Base-by-base conservation (phyloP, 2,888 invertebrate genomes). In the Peribatodes rhomboidaria region DNA sequence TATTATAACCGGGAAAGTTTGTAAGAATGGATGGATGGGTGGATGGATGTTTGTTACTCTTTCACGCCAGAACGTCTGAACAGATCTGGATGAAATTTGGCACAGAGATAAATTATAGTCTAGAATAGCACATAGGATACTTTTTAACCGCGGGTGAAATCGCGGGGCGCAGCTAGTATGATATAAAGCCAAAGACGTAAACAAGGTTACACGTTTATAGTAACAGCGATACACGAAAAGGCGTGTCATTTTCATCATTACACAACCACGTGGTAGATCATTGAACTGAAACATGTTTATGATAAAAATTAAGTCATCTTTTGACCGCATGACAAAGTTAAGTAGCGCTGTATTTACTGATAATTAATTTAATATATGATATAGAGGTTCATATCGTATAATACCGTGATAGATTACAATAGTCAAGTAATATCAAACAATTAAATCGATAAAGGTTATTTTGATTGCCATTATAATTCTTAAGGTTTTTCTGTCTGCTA, bases 241-340 rank as follows among this genome's bases (percentile, higher is more conserved):
- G 37, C 35, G n/a, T 46, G 46, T 35, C 55, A 35, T 46, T 14
- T 7, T 37, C 27, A 22, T 22, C 35, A 50, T 50, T 47, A 47
- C 22, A 57, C 16, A 47, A 47, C 57, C 22, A 47, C 57, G 57
- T 47, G 47, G 37, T 8, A 8, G 37, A 57, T 39, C 57, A 8
- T 39, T 57, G 57, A 57, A 57, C 57, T 27, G 27, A 47, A 39
- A n/a, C 27, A 27, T 57, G 47, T 56, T 56, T 20, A 46, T 35
- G 9, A 9, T 44, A 18, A 18, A 16, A 35, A 1, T 35, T 35
- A 35, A n/a, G n/a, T 46, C 46, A 56, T 46, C n/a, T 7, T 35
- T 14, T 22, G 37, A 47, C 7, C 22, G 16, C 47, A 31, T 57
- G 57, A 37, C 16, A 35, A 33, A 11, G 37, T 37, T 31, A 0